Evolutionary conservation across 2,797 vertebrate species (phyloP).

Genomic region (Danio jaintianensis): DNA sequence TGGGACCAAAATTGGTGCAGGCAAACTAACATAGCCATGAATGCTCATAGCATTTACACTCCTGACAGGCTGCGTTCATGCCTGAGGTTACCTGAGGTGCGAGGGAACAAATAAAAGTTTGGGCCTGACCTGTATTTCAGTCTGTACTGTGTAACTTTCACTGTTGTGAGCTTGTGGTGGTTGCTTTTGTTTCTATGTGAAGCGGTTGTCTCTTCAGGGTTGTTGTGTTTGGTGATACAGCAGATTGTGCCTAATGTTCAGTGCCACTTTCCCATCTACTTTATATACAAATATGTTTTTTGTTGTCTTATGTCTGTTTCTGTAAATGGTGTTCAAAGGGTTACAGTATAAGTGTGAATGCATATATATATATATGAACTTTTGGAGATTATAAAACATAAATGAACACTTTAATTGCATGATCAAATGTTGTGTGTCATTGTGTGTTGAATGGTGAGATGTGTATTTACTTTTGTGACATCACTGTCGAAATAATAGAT

Average conservation of each 20-base stretch:
- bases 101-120: conserved; percentile 74
- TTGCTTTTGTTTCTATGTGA: conserved; percentile 86
- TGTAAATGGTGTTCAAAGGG: conserved; percentile 77
- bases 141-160: conserved; percentile 94
- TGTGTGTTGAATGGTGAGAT: conserved; percentile 69
- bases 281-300: conserved; percentile 32
- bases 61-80: conserved; percentile 78
- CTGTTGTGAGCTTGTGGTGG: conserved; percentile 91
- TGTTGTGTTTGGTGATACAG: conserved; percentile 88
- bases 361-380: conserved; percentile 10
- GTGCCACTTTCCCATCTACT: conserved; percentile 83
- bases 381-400: conserved; percentile 27
- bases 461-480: conserved; percentile 59
- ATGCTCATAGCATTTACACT: neutral
- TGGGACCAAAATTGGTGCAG: conserved; percentile 96
- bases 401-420: conserved; percentile 76
- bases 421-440: conserved; percentile 72
- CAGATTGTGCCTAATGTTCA: conserved; percentile 91
- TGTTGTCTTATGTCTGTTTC: conserved; percentile 58
- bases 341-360: conserved; percentile 75
- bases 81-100: conserved; percentile 75
- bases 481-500: conserved; percentile 63
- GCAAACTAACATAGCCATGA: conserved; percentile 73
- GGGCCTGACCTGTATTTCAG: conserved; percentile 91
- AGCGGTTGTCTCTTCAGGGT: conserved; percentile 84